A percentile compares a stretch with the other conserved stretches of the same genome.
Evolutionary conservation across 2,888 invertebrate genomes (phyloP).

Genomic region (Pterobdella sp.): DNA sequence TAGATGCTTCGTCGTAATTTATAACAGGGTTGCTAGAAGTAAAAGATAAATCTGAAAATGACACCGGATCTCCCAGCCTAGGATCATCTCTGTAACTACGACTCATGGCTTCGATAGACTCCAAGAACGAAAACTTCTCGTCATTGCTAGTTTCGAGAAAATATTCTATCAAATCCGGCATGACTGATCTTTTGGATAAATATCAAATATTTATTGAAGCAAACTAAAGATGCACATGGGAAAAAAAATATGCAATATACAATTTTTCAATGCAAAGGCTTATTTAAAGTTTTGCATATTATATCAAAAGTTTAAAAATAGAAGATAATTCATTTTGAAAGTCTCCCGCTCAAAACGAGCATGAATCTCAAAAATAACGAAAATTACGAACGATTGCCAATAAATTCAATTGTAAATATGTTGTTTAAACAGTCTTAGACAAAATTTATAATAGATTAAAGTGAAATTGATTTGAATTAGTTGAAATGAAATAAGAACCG

Average conservation of each 20-base stretch:
- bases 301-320: not conserved
- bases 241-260: no score
- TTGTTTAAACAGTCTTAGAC: no score
- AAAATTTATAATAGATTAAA: no score
- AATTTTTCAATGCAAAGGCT: no score
- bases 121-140: constrained; percentile 22
- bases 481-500: not conserved
- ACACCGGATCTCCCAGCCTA: not conserved
- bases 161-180: constrained; percentile 22
- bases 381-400: not conserved
- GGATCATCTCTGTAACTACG: constrained; percentile 17
- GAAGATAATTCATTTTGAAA: not conserved
- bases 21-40: constrained; percentile 1
- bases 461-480: not conserved
- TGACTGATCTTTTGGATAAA: not conserved
- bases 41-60: not conserved
- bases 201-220: no score
- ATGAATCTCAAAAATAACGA: constrained; percentile 4
- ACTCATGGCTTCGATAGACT: constrained; percentile 22
- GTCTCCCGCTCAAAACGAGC: constrained; percentile 2
- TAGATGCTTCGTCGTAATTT: constrained; percentile 14
- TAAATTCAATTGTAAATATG: no score
- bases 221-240: no score
- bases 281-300: no score
- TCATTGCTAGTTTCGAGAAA: constrained; percentile 25